Conservation (phyloP, 2,797 vertebrate species). For the Sebastes minor region DNA sequence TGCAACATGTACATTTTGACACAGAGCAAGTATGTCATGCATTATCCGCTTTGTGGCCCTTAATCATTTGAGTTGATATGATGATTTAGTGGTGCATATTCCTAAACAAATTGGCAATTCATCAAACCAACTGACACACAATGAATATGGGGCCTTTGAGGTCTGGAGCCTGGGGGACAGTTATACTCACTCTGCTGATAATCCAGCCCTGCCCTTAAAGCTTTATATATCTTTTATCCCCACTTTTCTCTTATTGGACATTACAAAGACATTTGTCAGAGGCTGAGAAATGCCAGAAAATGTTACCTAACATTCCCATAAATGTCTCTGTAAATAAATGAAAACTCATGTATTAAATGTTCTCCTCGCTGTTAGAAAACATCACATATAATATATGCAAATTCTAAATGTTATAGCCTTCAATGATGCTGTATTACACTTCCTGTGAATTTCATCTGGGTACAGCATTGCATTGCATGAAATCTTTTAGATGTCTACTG, state of each 20-base stretch:
- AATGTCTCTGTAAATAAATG: background rate
- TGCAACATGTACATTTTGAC: background rate
- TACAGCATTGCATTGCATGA: background rate
- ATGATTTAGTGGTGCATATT: background rate
- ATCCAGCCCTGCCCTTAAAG: background rate
- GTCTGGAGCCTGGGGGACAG: background rate
- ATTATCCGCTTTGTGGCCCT: background rate
- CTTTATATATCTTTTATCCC: background rate
- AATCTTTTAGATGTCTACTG: background rate
- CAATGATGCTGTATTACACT: background rate
- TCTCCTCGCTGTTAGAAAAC: background rate
- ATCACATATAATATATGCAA: background rate
- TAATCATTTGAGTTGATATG: background rate
- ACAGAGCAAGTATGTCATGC: background rate
- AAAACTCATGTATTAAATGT: background rate
- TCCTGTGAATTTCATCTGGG: background rate
- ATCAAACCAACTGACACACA: background rate
- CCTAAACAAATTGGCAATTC: background rate
- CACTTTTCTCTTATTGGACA: background rate
- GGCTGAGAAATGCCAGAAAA: background rate
- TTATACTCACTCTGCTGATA: background rate
- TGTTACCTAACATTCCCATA: background rate
- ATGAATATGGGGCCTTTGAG: background rate
- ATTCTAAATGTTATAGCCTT: background rate
- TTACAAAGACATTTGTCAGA: background rate